Base-by-base conservation (phyloP, 92 coral and sea anemone genomes). In the Umimayanthus kanabou region DNA sequence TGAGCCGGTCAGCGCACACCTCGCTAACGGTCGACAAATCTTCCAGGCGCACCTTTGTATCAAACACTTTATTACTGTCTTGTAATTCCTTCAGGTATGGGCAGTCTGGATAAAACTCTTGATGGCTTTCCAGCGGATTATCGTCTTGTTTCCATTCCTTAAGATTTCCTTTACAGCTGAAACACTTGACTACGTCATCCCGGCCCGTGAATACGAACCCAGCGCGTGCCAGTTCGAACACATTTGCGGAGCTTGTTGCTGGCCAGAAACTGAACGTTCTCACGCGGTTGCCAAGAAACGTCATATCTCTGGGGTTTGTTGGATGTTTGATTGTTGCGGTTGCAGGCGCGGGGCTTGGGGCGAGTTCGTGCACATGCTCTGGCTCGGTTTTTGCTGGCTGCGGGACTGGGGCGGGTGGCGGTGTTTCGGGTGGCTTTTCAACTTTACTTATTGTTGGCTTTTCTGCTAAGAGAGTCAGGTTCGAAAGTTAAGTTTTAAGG, bases 131-230 rank as follows among this genome's bases (percentile, higher is more conserved):
- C 57, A 97, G 50, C 3, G 99, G 98, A 57, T 91, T 93, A 78
- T 97, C 99, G 30, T 92, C 94, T n/a, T 92, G 95, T 81, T 92
- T 93, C 99, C 99, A 97, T 77, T 95, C 96, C 80, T 95, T 97
- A 37, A 97, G 93, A 53, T 98, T 97, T 23, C 99, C 99, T 58
- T 95, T 93, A 87, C 99, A 97, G 78, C 92, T 92, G 85, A 92
- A 95, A 75, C 99, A 97, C 90, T 95, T 94, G n/a, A 97, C 99
- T 1, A 97, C 94, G 77, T 97, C 99, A 20, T 96, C 99, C 2
- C 93, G 92, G n/a, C 99, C 99, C 30, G 99, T 94, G 77, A 95
- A 97, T 29, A 91, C 85, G 86, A 97, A 97, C 29, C 99, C 99
- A 11, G 99, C 99, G 57, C 99, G 92, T 58, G 99, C 99, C 82